Base-by-base conservation (phyloP, 2,797 vertebrate species). In the Chrysocyon brachyurus region DNA sequence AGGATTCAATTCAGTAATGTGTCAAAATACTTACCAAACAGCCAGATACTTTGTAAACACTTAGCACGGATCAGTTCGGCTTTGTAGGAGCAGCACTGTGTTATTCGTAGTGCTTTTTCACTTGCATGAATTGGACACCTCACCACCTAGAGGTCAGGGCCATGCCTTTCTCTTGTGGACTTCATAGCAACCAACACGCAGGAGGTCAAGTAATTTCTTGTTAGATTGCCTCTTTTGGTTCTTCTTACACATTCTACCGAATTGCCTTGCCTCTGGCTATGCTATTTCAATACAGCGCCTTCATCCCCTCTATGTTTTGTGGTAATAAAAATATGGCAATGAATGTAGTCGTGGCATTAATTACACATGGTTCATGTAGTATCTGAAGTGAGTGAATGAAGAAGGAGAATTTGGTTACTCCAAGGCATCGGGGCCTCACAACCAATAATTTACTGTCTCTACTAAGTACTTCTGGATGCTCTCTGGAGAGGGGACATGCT, bases 391-490 rank as follows among this genome's bases (percentile, higher is more conserved):
- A 98, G 91, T 96, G 84, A 96, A 70, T 77, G 82, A 97, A 95
- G 96, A 95, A 97, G 94, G 93, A 97, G 96, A 98, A 98, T 98
- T 97, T 98, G 98, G 98, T 98, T 98, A 98, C 93, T 98, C 92
- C 82, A 93, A 93, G 95, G 95, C 94, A 98, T 97, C 19, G 0
- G 90, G 75, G 97, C 91, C 98, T 98, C 99, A 98, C 97, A 98
- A 97, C 98, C 98, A 98, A 98, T 98, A 98, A 98, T 98, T 98
- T 98, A 98, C 98, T 97, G 75, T 98, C 96, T 98, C 98, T 98
- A 95, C 98, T 98, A 98, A 98, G 97, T 98, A 98, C 94, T 92
- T 98, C 96, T 98, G 98, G 95, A 98, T 98, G 96, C 90, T 98
- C 82, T 98, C 94, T 97, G 85, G 95, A 94, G 96, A 98, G 93